Evolutionary conservation across 2,888 invertebrate genomes (phyloP), one percentile per base, ranked within the genome.

Genomic region (Apeira syringaria): DNA sequence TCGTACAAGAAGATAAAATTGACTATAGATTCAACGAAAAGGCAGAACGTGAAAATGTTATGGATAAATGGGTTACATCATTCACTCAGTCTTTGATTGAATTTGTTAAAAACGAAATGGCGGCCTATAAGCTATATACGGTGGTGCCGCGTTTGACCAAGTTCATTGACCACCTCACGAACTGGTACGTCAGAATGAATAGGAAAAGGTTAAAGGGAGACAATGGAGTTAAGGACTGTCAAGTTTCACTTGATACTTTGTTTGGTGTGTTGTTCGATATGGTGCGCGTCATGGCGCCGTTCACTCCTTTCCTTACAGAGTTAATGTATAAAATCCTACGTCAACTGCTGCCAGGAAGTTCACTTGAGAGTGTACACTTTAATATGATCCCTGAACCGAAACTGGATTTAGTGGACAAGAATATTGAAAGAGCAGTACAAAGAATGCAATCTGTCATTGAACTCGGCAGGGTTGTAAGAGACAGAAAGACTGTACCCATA

Each of bases 171-270:
- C 97, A 99, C 72, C 92, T 99, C 2, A 99, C 99, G 15, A 99
- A 99, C 80, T 99, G 99, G 98, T 99, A 99, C 77, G 98, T 99
- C 17, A 92, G 99, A 51, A 96, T 99, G 94, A 99, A 99, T 80
- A 93, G 99, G 41, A 96, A 94, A 63, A 92, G 99, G 35, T 92
- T 99, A 47, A 99, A 99, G 91, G 99, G 99, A 25, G 98, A 98
- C 69, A 91, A 91, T 53, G 97, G 97, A 0, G 73, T 91, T 1
- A 91, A 92, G 17, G 98, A 99, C 68, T 97, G 97, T 67, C 92
- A 93, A 47, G 91, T 93, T 40, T 97, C 99, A 0, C 81, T 99
- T 39, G 94, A 96, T 56, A 97, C 99, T 0, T 91, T 99, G 5
- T 98, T 95, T 73, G 93, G 94, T 59, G 97, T 99, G 0, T 87